phyloP scores from a whole-genome alignment of 2,888 invertebrate species.

The Smittia aterrima region DNA sequence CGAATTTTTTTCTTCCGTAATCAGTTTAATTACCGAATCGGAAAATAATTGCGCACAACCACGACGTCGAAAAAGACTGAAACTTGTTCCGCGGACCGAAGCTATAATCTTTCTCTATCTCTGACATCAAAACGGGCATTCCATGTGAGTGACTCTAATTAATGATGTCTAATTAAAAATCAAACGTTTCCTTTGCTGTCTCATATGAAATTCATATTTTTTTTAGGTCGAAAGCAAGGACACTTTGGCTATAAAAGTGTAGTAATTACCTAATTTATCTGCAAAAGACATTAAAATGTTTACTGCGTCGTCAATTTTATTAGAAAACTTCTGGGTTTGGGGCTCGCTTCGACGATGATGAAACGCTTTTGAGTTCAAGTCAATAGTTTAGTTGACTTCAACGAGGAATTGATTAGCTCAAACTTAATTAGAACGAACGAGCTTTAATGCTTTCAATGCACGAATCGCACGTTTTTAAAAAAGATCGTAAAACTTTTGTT shows the following conservation, averaged over 20 bases:
- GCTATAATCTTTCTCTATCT: neutral
- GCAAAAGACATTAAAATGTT: neutral
- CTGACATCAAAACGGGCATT: constrained; percentile 16
- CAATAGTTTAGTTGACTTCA: no score
- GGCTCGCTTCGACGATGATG: no score
- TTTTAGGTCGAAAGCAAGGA: constrained; percentile 17
- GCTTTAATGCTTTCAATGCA: neutral
- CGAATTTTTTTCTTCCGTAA: neutral
- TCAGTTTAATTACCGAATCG: constrained; percentile 37
- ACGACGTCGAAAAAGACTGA: neutral
- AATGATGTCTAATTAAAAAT: constrained; percentile 35
- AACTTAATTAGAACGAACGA: no score
- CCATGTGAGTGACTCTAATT: constrained; percentile 8
- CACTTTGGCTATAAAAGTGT: constrained; percentile 15
- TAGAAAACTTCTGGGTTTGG: no score
- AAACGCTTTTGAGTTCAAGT: no score
- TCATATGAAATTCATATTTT: constrained; percentile 29
- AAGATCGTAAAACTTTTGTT: neutral
- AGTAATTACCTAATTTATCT: constrained; percentile 14
- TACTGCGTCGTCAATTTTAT: neutral
- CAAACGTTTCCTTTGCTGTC: constrained; percentile 11
- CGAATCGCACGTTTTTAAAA: neutral
- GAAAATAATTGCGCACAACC: constrained; percentile 29
- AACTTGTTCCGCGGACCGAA: neutral
- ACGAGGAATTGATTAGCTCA: no score